Base-by-base conservation (phyloP, 2,888 invertebrate species). In the Cremastinae sp. region DNA sequence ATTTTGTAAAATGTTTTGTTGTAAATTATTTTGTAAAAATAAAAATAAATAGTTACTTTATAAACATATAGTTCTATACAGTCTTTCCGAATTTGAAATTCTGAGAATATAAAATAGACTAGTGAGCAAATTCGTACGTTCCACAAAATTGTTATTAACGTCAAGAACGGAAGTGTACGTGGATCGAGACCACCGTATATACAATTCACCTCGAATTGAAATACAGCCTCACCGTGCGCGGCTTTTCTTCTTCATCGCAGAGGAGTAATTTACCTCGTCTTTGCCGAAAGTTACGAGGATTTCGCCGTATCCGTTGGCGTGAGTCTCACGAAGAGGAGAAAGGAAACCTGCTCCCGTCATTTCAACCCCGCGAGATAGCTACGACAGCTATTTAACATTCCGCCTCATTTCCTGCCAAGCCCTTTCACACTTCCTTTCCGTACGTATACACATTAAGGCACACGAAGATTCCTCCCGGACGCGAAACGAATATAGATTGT, bases 351-450 rank as follows among this genome's bases (percentile, higher is more conserved):
- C 64, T 51, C 65, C 65, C 22, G 66, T 66, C 66, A 66, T 66
- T 41, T 58, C 65, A 18, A 39, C 28, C 65, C 37, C 49, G 49
- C 45, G 41, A 58, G 47, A 62, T 45, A 65, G 65, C 53, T 69
- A 78, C 75, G 78, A 65, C 75, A 78, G 83, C 83, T 83, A 85
- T 85, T 85, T 84, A 85, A 84, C 85, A 84, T 85, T 84, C 85
- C 84, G 81, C 79, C 81, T 84, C 83, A 85, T 84, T 84, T 84
- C 83, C 83, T 83, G 80, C 76, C 79, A 73, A 78, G 73, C 73
- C 73, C 66, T 55, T 66, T 73, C 59, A 61, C 66, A 66, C 59
- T 59, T 53, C 47, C 51, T 12, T n/a, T 58, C 20, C 20, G 12
- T 9, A n/a, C 4, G 16, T 59, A 58, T 58, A 59, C 9, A 59